phyloP scores from a whole-genome alignment of 2,113 vertebrate species.

The Periophthalmus modestus region DNA sequence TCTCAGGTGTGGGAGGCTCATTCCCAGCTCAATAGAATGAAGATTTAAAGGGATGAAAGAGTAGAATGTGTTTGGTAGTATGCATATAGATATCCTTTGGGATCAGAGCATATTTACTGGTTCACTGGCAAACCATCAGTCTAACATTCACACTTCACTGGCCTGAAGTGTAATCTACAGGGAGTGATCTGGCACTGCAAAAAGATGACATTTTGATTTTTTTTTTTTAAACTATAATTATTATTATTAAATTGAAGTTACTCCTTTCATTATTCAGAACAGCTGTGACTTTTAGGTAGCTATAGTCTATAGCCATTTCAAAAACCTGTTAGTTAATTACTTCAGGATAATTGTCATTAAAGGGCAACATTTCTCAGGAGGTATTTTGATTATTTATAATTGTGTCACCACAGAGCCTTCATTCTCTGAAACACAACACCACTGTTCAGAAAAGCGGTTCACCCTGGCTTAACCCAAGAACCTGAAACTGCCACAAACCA shows the following conservation, averaged over 20 bases:
- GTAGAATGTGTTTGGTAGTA: conserved; percentile 20
- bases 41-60: conserved; percentile 18
- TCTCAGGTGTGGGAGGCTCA: not conserved
- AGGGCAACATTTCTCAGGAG: too few species aligned
- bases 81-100: conserved; percentile 25
- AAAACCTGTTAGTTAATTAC: too few species aligned
- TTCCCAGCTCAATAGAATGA: conserved; percentile 13
- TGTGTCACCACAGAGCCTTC: not conserved
- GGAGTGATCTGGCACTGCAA: not conserved
- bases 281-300: too few species aligned
- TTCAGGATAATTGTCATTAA: too few species aligned
- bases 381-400: not conserved
- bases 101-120: conserved; percentile 13
- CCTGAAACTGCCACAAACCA: not conserved
- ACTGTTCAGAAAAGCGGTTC: too few species aligned
- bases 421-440: not conserved
- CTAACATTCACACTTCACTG: conserved; percentile 15
- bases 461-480: not conserved
- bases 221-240: too few species aligned
- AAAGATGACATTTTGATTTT: not conserved
- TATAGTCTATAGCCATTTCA: too few species aligned
- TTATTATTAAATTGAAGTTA: too few species aligned
- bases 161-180: not conserved
- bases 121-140: conserved; percentile 13
- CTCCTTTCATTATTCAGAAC: too few species aligned